Base-by-base conservation (phyloP, 2,797 vertebrate species). In the Bucorvus abyssinicus region DNA sequence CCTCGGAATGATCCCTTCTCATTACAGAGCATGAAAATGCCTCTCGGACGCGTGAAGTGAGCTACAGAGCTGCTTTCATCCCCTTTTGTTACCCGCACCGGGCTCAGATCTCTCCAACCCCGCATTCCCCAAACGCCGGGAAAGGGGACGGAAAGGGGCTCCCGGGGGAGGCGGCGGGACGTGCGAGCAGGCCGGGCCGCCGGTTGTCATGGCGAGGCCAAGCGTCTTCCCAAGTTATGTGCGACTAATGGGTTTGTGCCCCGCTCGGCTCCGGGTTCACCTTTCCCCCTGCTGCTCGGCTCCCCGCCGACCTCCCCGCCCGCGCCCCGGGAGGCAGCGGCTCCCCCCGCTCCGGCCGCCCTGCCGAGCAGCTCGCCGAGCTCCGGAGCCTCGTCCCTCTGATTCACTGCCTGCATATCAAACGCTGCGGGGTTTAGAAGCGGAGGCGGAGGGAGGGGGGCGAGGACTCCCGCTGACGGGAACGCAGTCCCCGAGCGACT, bases 121-220 rank as follows among this genome's bases (percentile, higher is more conserved):
- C 53, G 53, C 88, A 74, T 82, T 90, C 83, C 69, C 88, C 76
- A 76, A 77, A 56, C 89, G 78, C 67, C 73, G 36, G 84, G 52
- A 76, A 78, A 30, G 22, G 34, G 49, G 64, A 49, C 36, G 40
- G 63, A 53, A 73, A 61, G 42, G 30, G 70, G 73, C 65, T 79
- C 74, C 76, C 64, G 38, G 32, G 78, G 78, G 73, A 86, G 77
- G 69, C 53, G 69, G 61, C 70, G 86, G 84, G 73, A 95, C 87
- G 85, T 50, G 86, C 86, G 87, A 94, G 93, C 93, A 78, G 89
- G 69, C 47, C 60, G 42, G 64, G 77, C 93, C 52, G 93, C 91
- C 77, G 96, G 97, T 97, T 97, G 97, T 96, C 95, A 96, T 97
- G 94, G 96, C 96, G 96, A 97, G 95, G 96, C 96, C 96, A 74